A percentile compares a stretch with the other conserved stretches of the same genome.
These are phyloP conservation scores for Rana temporaria DNA, from an alignment of 2,113 vertebrate genomes.

Conservation along the genomic window DNA sequence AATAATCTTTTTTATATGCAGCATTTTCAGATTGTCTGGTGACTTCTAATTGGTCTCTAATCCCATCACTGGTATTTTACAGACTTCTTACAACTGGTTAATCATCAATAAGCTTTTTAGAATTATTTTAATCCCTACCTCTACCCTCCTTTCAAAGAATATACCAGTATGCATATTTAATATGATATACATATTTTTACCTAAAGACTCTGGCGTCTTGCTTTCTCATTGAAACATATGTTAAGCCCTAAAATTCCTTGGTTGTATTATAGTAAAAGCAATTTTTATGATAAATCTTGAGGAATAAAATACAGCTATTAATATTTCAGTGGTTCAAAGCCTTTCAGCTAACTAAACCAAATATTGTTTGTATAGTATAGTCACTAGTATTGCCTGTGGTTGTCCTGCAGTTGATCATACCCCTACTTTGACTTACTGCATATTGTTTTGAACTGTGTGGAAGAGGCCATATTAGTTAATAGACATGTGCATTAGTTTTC, in stretches of 20 bases:
- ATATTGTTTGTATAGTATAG: no score
- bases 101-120: neutral
- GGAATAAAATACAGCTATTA: no score
- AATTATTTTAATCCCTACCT: neutral
- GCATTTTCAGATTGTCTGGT: neutral
- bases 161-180: slow-evolving; percentile 1
- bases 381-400: no score
- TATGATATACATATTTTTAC: neutral
- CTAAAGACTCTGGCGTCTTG: neutral
- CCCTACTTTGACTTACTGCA: no score
- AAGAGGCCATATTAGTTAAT: no score
- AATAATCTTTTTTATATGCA: neutral
- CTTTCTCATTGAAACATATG: neutral
- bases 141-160: neutral
- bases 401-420: no score
- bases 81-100: neutral
- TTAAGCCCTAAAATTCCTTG: neutral
- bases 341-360: no score
- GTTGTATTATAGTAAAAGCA: neutral
- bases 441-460: no score
- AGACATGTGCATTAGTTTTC: no score
- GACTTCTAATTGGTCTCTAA: slow-evolving; percentile 3
- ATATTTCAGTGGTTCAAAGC: no score
- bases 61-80: neutral
- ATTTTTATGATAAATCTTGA: no score